These are phyloP conservation scores for Otus scops DNA, from an alignment of 2,797 vertebrate genomes.

Conservation along the genomic window DNA sequence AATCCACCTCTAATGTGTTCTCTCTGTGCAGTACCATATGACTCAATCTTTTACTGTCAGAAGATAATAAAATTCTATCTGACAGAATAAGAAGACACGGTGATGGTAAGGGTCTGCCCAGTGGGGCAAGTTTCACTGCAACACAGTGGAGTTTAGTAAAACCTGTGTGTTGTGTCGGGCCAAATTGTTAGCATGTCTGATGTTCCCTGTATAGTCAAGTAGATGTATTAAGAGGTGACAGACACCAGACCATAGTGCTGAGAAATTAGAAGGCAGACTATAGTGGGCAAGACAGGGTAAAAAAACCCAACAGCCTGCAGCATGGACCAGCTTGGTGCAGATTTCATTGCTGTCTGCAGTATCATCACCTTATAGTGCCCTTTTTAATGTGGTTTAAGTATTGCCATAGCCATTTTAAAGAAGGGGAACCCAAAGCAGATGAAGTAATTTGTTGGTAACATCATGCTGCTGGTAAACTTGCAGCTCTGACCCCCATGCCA, in stretches of 20 bases:
- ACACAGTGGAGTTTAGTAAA: background rate
- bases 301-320: background rate
- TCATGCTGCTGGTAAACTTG: background rate
- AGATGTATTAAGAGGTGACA: background rate
- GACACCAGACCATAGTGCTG: background rate
- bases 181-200: background rate
- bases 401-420: background rate
- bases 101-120: background rate
- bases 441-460: background rate
- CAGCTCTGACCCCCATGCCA: background rate
- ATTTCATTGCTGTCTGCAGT: background rate
- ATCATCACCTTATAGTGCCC: background rate
- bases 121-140: background rate
- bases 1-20: background rate
- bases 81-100: background rate
- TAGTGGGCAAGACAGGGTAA: background rate
- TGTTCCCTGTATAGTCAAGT: background rate
- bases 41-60: background rate
- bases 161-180: background rate
- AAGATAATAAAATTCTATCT: background rate
- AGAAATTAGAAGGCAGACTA: background rate
- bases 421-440: background rate
- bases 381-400: background rate
- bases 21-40: background rate
- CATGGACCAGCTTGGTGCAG: background rate